These are phyloP conservation scores for Macquaria australasica DNA, from an alignment of 2,113 vertebrate genomes.

Conservation along the genomic window DNA sequence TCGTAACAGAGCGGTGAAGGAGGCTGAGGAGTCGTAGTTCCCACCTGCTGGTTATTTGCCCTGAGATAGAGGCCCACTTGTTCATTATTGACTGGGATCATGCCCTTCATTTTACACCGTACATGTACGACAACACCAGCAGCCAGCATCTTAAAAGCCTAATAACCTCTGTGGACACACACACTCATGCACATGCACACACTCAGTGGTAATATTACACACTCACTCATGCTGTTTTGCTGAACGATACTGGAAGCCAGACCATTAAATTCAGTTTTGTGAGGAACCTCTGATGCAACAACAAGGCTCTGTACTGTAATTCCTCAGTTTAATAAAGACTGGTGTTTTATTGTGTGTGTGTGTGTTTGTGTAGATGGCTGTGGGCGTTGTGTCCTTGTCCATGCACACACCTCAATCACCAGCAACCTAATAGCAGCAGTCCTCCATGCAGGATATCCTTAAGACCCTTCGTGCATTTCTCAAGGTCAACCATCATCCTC, in stretches of 20 bases:
- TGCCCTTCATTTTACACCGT: slow-evolving; percentile 33
- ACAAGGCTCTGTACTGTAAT: slow-evolving; percentile 38
- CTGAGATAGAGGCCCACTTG: slow-evolving; percentile 26
- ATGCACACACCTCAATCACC: slow-evolving; percentile 46
- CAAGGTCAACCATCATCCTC: slow-evolving; percentile 65
- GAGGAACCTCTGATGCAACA: slow-evolving; percentile 44
- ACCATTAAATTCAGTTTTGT: slow-evolving; percentile 55
- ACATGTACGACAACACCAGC: slow-evolving; percentile 25
- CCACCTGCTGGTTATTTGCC: slow-evolving; percentile 46
- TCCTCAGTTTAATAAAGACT: slow-evolving; percentile 44
- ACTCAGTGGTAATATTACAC: neutral
- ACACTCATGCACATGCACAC: neutral
- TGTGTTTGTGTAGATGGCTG: slow-evolving; percentile 3
- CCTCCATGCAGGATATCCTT: slow-evolving; percentile 51
- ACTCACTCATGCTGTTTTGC: neutral
- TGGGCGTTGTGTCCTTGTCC: slow-evolving; percentile 44
- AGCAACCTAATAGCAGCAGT: slow-evolving; percentile 56
- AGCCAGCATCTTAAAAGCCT: neutral
- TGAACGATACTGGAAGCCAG: slow-evolving; percentile 44
- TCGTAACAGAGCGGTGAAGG: slow-evolving; percentile 9
- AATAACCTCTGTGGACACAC: slow-evolving; percentile 32
- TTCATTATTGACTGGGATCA: slow-evolving; percentile 50
- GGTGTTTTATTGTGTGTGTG: slow-evolving; percentile 33
- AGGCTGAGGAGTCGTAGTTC: slow-evolving; percentile 26
- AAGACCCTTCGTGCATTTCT: slow-evolving; percentile 52